phyloP scores from a whole-genome alignment of 2,797 vertebrate species.

The Pangasius krempfi region DNA sequence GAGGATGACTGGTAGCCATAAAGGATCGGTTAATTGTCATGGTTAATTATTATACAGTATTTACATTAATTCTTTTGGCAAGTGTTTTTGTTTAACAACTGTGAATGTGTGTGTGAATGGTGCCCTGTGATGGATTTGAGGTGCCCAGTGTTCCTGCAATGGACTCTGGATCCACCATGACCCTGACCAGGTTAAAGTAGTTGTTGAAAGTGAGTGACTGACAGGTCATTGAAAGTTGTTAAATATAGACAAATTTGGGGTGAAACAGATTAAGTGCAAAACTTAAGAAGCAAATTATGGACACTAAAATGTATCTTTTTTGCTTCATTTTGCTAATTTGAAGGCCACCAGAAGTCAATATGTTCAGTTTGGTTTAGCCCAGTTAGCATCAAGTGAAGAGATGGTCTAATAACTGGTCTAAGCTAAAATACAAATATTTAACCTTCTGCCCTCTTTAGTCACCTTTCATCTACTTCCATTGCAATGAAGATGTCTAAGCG shows the following conservation, averaged over 20 bases:
- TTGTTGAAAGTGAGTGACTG: neutral
- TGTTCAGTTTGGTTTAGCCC: neutral
- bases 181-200: neutral
- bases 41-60: neutral
- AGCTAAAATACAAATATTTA: neutral
- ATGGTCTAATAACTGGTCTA: neutral
- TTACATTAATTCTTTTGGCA: neutral
- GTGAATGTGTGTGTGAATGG: neutral
- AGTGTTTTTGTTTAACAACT: neutral
- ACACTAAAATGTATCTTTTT: neutral
- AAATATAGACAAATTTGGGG: neutral
- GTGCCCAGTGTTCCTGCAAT: neutral
- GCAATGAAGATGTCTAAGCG: constrained; percentile 12
- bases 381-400: neutral
- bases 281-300: neutral
- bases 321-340: neutral
- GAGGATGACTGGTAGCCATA: neutral
- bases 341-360: neutral
- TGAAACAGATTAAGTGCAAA: neutral
- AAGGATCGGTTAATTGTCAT: neutral
- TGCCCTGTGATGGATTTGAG: neutral
- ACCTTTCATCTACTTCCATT: constrained; percentile 12
- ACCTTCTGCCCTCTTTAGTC: neutral
- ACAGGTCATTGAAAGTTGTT: neutral
- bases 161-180: neutral